Evolutionary conservation across 2,113 vertebrate genomes (phyloP).

Genomic region (Orientallactaga bullata): DNA sequence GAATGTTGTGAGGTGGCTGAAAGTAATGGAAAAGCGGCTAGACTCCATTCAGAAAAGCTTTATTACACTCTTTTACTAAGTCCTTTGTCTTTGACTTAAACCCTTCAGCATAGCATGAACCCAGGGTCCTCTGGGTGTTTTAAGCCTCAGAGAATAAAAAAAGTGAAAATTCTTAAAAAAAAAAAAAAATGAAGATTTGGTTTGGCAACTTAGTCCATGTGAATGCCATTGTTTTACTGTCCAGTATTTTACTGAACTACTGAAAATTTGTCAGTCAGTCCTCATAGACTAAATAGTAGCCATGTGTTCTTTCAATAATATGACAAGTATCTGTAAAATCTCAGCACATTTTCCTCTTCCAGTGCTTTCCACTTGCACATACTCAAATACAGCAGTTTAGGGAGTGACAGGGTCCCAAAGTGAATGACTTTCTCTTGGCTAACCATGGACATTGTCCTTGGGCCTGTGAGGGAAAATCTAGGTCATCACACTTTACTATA

Average conservation of each 20-base stretch:
- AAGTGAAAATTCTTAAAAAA: neutral
- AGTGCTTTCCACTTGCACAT: neutral
- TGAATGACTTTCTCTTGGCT: no score
- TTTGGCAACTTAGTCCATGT: neutral
- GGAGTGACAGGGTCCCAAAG: no score
- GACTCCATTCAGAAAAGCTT: neutral
- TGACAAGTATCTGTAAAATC: neutral
- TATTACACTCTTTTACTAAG: neutral
- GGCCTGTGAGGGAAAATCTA: no score
- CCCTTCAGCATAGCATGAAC: no score
- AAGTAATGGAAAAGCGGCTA: neutral
- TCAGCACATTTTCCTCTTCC: neutral
- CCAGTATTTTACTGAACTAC: neutral
- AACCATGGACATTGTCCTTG: no score
- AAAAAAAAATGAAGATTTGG: neutral
- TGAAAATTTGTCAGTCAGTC: neutral
- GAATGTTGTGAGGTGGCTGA: neutral
- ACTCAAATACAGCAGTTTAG: no score
- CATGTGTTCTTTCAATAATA: neutral
- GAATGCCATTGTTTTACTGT: neutral
- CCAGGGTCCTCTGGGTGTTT: neutral
- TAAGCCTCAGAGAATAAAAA: neutral
- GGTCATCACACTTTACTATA: no score
- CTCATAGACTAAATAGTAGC: neutral
- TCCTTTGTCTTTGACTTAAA: neutral